Evolutionary conservation across 2,797 vertebrate species (phyloP).

Genomic region (Micromesistius poutassou): DNA sequence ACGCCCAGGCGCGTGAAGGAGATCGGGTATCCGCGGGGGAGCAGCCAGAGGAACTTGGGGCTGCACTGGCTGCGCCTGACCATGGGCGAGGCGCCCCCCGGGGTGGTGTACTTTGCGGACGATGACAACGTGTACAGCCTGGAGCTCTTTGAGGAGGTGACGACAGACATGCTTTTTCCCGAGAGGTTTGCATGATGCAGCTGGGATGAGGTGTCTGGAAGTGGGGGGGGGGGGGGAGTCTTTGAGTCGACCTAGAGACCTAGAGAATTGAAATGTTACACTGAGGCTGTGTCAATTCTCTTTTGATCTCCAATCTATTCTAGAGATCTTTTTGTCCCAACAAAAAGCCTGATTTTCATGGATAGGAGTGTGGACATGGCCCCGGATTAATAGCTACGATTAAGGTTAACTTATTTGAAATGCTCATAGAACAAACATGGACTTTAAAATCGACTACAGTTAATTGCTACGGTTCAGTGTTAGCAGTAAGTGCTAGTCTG

Average conservation of each 20-base stretch:
- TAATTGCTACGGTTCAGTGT: background rate
- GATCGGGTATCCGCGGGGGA: slow-evolving; percentile 70
- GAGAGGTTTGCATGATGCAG: background rate
- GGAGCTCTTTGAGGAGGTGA: slow-evolving; percentile 95
- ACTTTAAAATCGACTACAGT: background rate
- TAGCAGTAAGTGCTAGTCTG: too few relatives aligned
- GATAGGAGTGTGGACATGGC: too few relatives aligned
- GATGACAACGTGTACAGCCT: slow-evolving; percentile 97
- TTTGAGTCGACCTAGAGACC: background rate
- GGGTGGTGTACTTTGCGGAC: slow-evolving; percentile 93
- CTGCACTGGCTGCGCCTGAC: slow-evolving; percentile 75
- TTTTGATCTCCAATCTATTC: background rate
- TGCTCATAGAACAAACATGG: too few relatives aligned
- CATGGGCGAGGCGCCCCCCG: slow-evolving; percentile 61
- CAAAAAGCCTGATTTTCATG: too few relatives aligned
- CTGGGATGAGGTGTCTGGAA: background rate
- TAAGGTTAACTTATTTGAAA: too few relatives aligned
- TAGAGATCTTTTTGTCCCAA: background rate
- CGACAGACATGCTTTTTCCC: background rate
- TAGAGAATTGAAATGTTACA: background rate
- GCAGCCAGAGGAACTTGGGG: slow-evolving; percentile 76
- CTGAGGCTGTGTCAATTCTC: background rate
- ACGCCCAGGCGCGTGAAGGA: slow-evolving; percentile 68
- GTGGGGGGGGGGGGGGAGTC: background rate
- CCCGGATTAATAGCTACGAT: too few relatives aligned